These are phyloP conservation scores for Sus cebifrons DNA, from an alignment of 2,797 vertebrate genomes.

Conservation along the genomic window DNA sequence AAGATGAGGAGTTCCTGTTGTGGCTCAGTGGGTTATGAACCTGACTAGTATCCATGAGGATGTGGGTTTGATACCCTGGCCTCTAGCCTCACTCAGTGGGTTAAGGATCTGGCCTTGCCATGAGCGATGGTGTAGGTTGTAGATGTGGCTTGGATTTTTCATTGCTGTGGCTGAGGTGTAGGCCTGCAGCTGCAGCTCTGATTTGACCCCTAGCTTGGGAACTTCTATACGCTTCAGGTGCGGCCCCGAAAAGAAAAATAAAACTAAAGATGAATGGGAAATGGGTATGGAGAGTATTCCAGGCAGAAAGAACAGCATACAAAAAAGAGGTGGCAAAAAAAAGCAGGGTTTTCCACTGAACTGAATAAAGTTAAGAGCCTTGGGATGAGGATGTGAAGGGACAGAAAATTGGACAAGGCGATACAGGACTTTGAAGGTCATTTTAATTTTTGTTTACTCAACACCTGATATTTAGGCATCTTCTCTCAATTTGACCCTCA, in stretches of 20 bases:
- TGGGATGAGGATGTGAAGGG: neutral
- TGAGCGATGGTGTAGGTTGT: no score
- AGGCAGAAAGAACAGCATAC: constrained; percentile 26
- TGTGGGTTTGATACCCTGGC: no score
- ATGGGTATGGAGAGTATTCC: neutral
- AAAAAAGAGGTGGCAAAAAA: neutral
- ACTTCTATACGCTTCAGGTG: no score
- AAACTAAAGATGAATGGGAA: neutral
- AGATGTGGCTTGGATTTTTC: no score
- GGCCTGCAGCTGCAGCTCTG: no score
- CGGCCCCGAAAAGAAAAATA: neutral
- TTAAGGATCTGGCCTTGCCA: no score
- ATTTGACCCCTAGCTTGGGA: no score
- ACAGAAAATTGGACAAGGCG: neutral
- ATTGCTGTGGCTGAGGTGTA: no score
- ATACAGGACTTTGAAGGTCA: constrained; percentile 1
- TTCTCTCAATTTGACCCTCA: constrained; percentile 55
- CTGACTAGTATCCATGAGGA: no score
- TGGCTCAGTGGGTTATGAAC: no score
- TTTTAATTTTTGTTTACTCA: constrained; percentile 52
- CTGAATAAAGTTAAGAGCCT: neutral
- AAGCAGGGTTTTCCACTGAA: neutral
- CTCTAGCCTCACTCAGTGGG: no score
- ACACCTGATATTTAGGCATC: neutral
- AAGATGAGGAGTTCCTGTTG: neutral